These are phyloP conservation scores for Peromyscus aztecus DNA, from an alignment of 2,797 vertebrate genomes.

Conservation along the genomic window DNA sequence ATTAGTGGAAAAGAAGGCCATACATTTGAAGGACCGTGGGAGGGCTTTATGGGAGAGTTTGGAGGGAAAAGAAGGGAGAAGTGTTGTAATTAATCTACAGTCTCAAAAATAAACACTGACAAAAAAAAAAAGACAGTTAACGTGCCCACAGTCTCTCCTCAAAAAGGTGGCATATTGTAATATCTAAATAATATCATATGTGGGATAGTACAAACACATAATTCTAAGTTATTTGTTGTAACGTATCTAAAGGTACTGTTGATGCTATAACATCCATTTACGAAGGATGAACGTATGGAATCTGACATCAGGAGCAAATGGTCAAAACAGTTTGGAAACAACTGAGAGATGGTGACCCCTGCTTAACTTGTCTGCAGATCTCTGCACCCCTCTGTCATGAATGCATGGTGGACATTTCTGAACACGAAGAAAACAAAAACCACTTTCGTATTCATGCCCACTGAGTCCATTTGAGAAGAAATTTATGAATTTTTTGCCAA, in stretches of 20 bases:
- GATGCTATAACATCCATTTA: not conserved
- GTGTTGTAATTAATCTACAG: too few relatives aligned
- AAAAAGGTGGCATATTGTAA: not conserved
- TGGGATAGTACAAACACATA: conserved; percentile 1
- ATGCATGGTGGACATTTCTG: not conserved
- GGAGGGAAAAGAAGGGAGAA: not conserved
- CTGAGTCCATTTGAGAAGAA: fast-evolving
- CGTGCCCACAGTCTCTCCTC: not conserved
- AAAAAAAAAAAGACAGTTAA: not conserved
- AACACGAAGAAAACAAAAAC: conserved; percentile 10
- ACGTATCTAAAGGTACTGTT: not conserved
- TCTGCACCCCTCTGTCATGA: not conserved
- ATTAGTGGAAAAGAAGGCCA: too few relatives aligned
- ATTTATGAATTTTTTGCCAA: conserved; percentile 4
- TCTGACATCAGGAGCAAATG: not conserved
- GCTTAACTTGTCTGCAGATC: not conserved
- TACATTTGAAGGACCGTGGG: not conserved
- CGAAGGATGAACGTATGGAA: not conserved
- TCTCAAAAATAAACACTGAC: not conserved
- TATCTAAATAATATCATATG: not conserved
- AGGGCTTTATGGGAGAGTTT: too few relatives aligned
- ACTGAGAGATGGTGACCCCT: not conserved
- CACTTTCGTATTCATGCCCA: not conserved
- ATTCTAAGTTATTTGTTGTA: not conserved
- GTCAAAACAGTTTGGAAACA: not conserved